phyloP scores from a whole-genome alignment of 2,888 invertebrate genomes.

The Cantharis rufa region DNA sequence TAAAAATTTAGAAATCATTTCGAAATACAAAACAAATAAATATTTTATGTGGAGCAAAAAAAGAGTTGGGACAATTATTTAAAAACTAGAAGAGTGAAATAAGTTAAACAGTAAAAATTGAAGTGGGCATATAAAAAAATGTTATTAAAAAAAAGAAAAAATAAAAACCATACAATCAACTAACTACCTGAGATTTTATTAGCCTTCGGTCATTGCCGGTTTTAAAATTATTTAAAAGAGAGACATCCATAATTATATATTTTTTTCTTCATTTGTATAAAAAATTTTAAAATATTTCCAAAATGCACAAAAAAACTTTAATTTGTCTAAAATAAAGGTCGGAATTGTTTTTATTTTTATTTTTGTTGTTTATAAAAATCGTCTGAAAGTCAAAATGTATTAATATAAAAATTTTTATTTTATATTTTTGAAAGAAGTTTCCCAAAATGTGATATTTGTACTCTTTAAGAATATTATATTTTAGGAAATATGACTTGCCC shows the following conservation, averaged over 20 bases:
- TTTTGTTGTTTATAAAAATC: not conserved
- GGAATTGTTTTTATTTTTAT: not conserved
- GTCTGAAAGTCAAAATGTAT: not conserved
- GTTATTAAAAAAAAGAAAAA: not conserved
- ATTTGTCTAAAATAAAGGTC: not conserved
- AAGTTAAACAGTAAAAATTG: not conserved
- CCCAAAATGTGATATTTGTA: too few species aligned
- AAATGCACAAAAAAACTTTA: not conserved
- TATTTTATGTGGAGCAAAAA: not conserved
- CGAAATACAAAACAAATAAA: not conserved
- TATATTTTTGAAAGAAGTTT: too few species aligned
- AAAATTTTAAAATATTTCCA: not conserved
- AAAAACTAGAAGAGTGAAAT: not conserved
- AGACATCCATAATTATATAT: not conserved
- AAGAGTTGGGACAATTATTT: not conserved
- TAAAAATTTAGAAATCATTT: too few species aligned
- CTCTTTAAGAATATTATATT: too few species aligned
- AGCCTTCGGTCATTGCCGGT: not conserved
- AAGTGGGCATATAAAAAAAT: not conserved
- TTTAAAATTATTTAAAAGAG: not conserved
- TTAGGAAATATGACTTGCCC: too few species aligned
- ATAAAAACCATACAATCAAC: not conserved
- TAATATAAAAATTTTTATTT: not conserved
- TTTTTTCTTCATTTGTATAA: not conserved
- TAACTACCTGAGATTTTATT: not conserved